Evolutionary conservation across 2,888 invertebrate genomes (phyloP).

Genomic region (Drosophila koepferae): DNA sequence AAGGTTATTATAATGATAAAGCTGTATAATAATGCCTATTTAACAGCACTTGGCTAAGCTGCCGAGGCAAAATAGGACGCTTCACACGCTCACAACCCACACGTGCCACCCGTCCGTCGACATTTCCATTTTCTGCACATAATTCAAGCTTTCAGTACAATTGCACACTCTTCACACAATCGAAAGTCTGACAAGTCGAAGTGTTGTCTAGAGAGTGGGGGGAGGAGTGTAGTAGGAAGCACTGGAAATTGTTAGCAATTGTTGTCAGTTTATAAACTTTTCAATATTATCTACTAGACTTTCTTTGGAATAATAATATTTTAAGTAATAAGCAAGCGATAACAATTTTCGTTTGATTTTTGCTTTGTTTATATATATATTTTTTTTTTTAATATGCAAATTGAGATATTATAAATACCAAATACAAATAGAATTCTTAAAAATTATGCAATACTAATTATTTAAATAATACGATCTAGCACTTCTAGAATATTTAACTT

Average conservation of each 20-base stretch:
- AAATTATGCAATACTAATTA: not conserved
- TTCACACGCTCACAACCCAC: slow-evolving; percentile 23
- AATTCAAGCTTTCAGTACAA: slow-evolving; percentile 46
- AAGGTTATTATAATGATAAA: slow-evolving; percentile 52
- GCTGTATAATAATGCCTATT: slow-evolving; percentile 59
- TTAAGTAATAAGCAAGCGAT: too few relatives aligned
- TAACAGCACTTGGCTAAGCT: slow-evolving; percentile 42
- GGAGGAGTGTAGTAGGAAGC: not conserved
- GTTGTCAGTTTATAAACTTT: not conserved
- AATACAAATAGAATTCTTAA: not conserved
- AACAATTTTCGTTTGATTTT: too few relatives aligned
- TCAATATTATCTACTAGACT: not conserved
- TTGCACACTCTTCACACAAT: not conserved
- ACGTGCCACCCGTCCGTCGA: slow-evolving; percentile 6
- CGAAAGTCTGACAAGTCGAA: not conserved
- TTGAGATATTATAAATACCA: not conserved
- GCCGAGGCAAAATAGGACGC: slow-evolving; percentile 11
- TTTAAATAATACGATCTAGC: not conserved
- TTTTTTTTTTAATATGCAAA: not conserved
- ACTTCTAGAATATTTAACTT: not conserved
- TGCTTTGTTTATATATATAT: too few relatives aligned
- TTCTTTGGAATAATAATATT: too few relatives aligned
- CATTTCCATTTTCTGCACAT: slow-evolving; percentile 68
- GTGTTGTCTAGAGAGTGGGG: not conserved
- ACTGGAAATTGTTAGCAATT: not conserved